phyloP scores from a whole-genome alignment of 1,140 invertebrate species.

The Calliopsis andreniformis region DNA sequence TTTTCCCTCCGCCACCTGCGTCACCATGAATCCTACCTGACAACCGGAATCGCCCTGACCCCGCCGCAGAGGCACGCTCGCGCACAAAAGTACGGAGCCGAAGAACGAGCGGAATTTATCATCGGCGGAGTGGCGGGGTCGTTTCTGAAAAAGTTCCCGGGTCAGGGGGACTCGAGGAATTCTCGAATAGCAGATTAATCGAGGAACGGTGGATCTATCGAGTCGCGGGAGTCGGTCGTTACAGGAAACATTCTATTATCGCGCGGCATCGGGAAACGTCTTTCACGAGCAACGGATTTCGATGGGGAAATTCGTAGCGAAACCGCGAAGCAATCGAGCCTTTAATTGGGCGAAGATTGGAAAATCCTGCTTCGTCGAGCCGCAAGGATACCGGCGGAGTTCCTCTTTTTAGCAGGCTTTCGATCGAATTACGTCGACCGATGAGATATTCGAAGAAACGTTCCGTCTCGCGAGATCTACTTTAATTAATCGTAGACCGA shows the following conservation, averaged over 20 bases:
- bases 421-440: neutral
- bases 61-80: neutral
- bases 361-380: slow-evolving; percentile 7
- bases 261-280: neutral
- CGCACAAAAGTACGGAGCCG: slow-evolving; percentile 29
- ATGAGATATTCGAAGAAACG: neutral
- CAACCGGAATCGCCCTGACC: slow-evolving; percentile 48
- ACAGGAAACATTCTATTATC: slow-evolving; percentile 7
- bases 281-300: no score
- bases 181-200: slow-evolving; percentile 19
- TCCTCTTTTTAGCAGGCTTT: neutral
- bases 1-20: slow-evolving; percentile 53
- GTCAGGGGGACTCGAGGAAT: neutral
- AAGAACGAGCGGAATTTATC: slow-evolving; percentile 42
- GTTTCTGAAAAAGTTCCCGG: slow-evolving; percentile 9
- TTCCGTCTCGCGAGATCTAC: no score
- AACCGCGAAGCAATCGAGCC: slow-evolving; percentile 37
- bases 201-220: neutral
- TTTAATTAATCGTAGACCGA: neutral
- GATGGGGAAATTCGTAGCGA: neutral
- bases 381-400: no score
- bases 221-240: neutral
- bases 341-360: slow-evolving; percentile 45
- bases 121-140: neutral
- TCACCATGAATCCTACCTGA: slow-evolving; percentile 55